Conservation (phyloP, 2,113 vertebrate species). For the Pica pica region DNA sequence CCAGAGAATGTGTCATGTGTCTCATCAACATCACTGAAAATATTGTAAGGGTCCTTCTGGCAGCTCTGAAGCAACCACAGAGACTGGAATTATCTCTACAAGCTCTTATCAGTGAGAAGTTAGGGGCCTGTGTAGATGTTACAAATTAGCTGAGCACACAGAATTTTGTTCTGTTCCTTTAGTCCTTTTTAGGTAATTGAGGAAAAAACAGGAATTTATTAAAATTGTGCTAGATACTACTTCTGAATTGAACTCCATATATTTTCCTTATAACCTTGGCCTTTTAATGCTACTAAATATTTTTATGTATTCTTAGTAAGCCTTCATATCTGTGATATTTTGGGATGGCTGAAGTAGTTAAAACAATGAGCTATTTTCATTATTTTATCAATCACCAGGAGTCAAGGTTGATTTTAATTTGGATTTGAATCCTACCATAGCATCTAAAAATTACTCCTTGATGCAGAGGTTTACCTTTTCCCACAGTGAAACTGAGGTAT, state of each 20-base stretch:
- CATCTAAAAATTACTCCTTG: neutral
- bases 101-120: neutral
- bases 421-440: neutral
- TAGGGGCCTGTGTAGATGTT: neutral
- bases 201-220: neutral
- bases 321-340: neutral
- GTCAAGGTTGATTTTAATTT: neutral
- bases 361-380: neutral
- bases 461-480: neutral
- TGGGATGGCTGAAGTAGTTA: neutral
- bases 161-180: neutral
- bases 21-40: neutral
- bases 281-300: neutral
- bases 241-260: neutral
- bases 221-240: neutral
- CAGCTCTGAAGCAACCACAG: neutral
- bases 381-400: neutral
- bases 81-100: neutral
- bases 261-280: neutral
- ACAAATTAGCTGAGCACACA: neutral
- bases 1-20: rapidly evolving
- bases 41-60: neutral
- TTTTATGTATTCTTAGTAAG: neutral
- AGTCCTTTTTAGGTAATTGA: neutral
- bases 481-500: neutral